Evolutionary conservation across 64 coral and sea anemone genomes (phyloP).

Genomic region (Cladopsammia gracilis): DNA sequence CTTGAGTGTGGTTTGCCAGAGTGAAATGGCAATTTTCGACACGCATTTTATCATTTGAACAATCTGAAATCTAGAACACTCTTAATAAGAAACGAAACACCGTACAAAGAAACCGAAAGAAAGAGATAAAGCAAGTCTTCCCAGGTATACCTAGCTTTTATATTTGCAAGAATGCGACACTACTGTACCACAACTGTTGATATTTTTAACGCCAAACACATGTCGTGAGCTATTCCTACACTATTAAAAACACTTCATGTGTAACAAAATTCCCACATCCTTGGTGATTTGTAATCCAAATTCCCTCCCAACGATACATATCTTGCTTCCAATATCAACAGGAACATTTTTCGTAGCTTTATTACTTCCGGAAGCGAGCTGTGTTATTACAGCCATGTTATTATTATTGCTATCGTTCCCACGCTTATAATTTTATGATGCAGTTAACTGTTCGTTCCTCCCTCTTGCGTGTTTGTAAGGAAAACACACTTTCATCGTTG

Average conservation of each 20-base stretch:
- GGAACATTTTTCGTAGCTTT: neutral
- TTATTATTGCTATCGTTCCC: slow-evolving; percentile 23
- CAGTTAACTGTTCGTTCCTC: neutral
- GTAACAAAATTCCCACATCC: slow-evolving; percentile 26
- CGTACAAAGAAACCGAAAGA: neutral
- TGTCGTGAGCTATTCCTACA: slow-evolving; percentile 1
- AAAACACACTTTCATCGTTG: neutral
- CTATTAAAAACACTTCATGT: neutral
- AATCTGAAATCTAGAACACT: neutral
- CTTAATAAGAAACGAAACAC: neutral
- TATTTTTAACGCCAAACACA: neutral
- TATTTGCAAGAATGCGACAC: neutral
- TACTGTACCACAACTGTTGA: neutral
- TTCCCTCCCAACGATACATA: slow-evolving; percentile 14
- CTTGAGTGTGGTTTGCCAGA: slow-evolving; percentile 6
- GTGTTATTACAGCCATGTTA: slow-evolving; percentile 28
- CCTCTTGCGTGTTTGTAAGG: neutral
- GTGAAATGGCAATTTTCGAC: neutral
- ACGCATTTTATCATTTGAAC: slow-evolving; percentile 2
- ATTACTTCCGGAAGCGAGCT: slow-evolving; percentile 48
- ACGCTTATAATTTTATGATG: neutral
- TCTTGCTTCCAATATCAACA: slow-evolving; percentile 47
- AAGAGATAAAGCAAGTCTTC: neutral
- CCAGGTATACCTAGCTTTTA: neutral
- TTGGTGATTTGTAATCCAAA: neutral